These are phyloP conservation scores for Musca vetustissima DNA, from an alignment of 1,140 invertebrate species.

Conservation along the genomic window DNA sequence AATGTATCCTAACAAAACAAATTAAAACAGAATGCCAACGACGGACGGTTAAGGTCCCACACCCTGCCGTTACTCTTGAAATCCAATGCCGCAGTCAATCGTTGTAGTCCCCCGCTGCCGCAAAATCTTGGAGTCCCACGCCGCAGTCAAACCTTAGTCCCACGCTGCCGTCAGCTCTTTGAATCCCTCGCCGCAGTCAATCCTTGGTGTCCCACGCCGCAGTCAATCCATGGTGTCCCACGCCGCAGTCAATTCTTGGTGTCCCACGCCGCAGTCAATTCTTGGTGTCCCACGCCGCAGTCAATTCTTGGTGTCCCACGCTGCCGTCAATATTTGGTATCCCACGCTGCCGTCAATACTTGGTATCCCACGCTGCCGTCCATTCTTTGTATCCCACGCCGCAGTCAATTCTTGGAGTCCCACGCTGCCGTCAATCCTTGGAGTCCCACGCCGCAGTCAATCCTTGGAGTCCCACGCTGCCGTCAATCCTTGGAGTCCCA, in stretches of 20 bases:
- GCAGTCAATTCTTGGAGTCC: slow-evolving; percentile 27
- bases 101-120: slow-evolving; percentile 27
- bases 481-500: slow-evolving; percentile 25
- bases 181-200: slow-evolving; percentile 32
- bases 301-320: slow-evolving; percentile 28
- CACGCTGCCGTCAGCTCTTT: slow-evolving; percentile 31
- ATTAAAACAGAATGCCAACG: no score
- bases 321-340: slow-evolving; percentile 31
- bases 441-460: slow-evolving; percentile 29
- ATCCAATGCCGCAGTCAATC: slow-evolving; percentile 30
- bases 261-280: slow-evolving; percentile 29
- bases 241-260: slow-evolving; percentile 32
- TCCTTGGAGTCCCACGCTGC: slow-evolving; percentile 25
- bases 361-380: slow-evolving; percentile 37
- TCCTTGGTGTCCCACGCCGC: slow-evolving; percentile 36
- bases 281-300: slow-evolving; percentile 27
- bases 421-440: slow-evolving; percentile 30
- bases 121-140: slow-evolving; percentile 26
- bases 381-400: slow-evolving; percentile 29
- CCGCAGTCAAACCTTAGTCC: slow-evolving; percentile 27
- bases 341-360: slow-evolving; percentile 39
- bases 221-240: slow-evolving; percentile 35
- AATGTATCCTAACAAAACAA: no score
- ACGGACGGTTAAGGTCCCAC: slow-evolving; percentile 20
- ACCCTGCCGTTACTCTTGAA: slow-evolving; percentile 34